Conservation (phyloP, 1,140 invertebrate species). For the Elymnias hypermnestra region DNA sequence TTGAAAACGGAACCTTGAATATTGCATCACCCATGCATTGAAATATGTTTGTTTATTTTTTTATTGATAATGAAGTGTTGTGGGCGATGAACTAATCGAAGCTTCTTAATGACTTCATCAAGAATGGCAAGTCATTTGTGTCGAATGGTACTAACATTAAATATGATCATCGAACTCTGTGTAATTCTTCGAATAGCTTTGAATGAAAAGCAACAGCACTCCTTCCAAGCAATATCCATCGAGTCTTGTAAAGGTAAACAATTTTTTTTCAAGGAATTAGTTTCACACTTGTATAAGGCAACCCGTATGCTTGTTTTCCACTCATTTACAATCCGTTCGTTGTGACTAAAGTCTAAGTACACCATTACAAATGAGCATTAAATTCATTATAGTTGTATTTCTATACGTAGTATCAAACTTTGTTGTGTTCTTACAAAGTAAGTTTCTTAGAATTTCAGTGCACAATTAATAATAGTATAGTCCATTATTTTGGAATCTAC, state of each 20-base stretch:
- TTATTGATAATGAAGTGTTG: neutral
- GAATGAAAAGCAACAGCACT: conserved; percentile 29
- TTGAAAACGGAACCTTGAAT: neutral
- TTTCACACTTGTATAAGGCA: conserved; percentile 4
- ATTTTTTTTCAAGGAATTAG: conserved; percentile 25
- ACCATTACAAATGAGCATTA: conserved; percentile 2
- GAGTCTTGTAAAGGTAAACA: conserved; percentile 30
- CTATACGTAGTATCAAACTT: conserved; percentile 5
- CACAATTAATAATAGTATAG: neutral
- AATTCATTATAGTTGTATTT: neutral
- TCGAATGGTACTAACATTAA: conserved; percentile 1
- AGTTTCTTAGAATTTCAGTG: neutral
- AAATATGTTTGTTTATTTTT: neutral
- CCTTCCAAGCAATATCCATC: conserved; percentile 22
- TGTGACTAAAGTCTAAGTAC: conserved; percentile 3
- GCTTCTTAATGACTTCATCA: neutral
- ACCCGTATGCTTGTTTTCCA: neutral
- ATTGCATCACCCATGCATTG: neutral
- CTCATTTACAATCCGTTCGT: conserved; percentile 5
- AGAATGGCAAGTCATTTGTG: too few species aligned
- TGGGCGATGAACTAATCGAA: neutral
- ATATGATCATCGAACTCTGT: conserved; percentile 28
- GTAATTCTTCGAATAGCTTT: conserved; percentile 31
- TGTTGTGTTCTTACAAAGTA: conserved; percentile 11
- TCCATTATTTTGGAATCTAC: too few species aligned